Evolutionary conservation across 1,140 invertebrate species (phyloP), one percentile per base, ranked within the genome.

Genomic region (Drusus annulatus): DNA sequence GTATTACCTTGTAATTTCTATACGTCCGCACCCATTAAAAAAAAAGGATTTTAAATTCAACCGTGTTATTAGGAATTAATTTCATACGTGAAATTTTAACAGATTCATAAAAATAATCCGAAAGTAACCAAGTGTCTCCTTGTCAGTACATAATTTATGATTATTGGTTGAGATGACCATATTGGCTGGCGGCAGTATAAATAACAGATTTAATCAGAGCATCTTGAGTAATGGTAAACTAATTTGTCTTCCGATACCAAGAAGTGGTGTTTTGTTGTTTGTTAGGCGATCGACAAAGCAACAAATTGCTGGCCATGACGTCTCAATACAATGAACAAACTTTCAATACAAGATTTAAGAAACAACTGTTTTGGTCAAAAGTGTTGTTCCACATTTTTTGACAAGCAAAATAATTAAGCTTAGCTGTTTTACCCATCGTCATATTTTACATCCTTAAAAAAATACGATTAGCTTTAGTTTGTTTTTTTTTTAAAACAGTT

Each of bases 151-250:
- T 69, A 45, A 69, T 69, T 69, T 69, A 69, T 69, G n/a, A 69
- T 45, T 45, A 69, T 69, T 69, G 65, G 23, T 69, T 17, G 17
- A 3, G 21, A 21, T 65, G 7, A 50, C 31, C 65, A 51, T 69
- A 36, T 69, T 45, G 6, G 31, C 65, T 21, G 65, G 65, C 45
- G 36, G 45, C 65, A 19, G 36, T 17, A 15, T 69, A 51, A 69
- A 69, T 50, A 69, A 69, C 51, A 50, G 31, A n/a, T 69, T 10
- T 50, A 68, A 69, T 69, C 65, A 69, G 65, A 19, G 31, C 31
- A 17, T 69, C 31, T 50, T 69, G 65, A 69, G 31, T 50, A 69
- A 69, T 69, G 36, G 36, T 51, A 45, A 36, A 25, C n/a, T 65
- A 21, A 65, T 65, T 65, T 65, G 62, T 65, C n/a, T 31, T 28